These are phyloP conservation scores for Leptinotarsa rubiginosa DNA, from an alignment of 2,888 invertebrate species.

Conservation along the genomic window DNA sequence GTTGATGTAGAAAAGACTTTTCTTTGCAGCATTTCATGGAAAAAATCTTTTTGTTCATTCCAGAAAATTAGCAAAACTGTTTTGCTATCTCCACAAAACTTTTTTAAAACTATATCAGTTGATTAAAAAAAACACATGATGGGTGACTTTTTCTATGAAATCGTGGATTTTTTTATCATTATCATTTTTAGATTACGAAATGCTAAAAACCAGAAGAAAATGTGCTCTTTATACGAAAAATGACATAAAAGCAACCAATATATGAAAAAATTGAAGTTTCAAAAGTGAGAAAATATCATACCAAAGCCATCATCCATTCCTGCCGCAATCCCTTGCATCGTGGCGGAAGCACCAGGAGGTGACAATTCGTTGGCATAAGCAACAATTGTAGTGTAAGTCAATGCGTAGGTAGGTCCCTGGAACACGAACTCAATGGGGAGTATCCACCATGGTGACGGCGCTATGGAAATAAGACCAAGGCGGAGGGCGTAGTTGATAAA, in stretches of 20 bases:
- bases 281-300: slow-evolving; percentile 59
- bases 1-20: too few relatives aligned
- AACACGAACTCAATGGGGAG: slow-evolving; percentile 82
- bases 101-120: too few relatives aligned
- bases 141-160: too few relatives aligned
- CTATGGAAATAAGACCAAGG: slow-evolving; percentile 79
- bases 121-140: too few relatives aligned
- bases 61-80: too few relatives aligned
- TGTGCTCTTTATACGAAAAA: too few relatives aligned
- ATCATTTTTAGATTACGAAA: too few relatives aligned
- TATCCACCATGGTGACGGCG: slow-evolving; percentile 85
- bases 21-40: too few relatives aligned
- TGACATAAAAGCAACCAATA: not conserved
- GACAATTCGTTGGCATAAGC: slow-evolving; percentile 71
- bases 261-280: not conserved
- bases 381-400: slow-evolving; percentile 86
- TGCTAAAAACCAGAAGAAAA: too few relatives aligned
- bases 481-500: slow-evolving; percentile 82
- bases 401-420: slow-evolving; percentile 89
- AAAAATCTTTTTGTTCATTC: too few relatives aligned
- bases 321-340: slow-evolving; percentile 86
- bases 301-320: slow-evolving; percentile 91
- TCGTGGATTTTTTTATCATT: too few relatives aligned
- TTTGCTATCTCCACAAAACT: too few relatives aligned
- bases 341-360: slow-evolving; percentile 78